Percentiles rank a stretch among this genome's conserved stretches.
Conservation (phyloP, 1,140 invertebrate genomes). For the Apis laboriosa region DNA sequence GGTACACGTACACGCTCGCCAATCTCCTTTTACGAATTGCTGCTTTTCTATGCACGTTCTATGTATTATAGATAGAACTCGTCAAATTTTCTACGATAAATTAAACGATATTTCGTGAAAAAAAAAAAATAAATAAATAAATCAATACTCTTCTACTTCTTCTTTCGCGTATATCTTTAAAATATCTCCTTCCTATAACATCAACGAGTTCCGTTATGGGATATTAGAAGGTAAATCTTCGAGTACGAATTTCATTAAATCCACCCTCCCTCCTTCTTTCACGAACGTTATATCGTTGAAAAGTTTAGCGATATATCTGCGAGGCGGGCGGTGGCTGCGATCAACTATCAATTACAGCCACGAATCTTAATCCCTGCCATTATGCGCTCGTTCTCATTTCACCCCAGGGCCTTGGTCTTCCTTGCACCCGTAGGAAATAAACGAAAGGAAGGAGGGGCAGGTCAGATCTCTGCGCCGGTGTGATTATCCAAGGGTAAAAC, state of each 20-base stretch:
- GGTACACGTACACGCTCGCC: conserved; percentile 1
- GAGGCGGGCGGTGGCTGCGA: background rate
- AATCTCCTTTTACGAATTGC: background rate
- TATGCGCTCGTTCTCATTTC: conserved; percentile 24
- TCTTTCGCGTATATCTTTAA: background rate
- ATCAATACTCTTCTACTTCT: background rate
- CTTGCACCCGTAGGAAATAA: conserved; percentile 29
- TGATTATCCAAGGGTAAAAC: conserved; percentile 67
- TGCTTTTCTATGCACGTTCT: background rate
- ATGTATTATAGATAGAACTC: background rate
- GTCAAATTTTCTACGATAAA: background rate
- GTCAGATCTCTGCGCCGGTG: conserved; percentile 48
- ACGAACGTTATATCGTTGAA: background rate
- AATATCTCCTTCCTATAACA: background rate
- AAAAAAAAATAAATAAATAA: background rate
- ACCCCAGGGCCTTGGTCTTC: background rate
- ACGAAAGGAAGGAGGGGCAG: conserved; percentile 28
- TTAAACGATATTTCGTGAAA: conserved; percentile 14
- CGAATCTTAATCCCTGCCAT: conserved; percentile 34
- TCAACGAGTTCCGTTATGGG: background rate
- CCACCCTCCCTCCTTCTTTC: background rate
- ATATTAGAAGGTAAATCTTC: background rate
- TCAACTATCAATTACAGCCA: conserved; percentile 43
- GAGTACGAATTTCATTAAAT: background rate
- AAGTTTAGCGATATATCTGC: conserved; percentile 17